Conservation (phyloP, 2,797 vertebrate genomes). For the Phylloscopus collybita region DNA sequence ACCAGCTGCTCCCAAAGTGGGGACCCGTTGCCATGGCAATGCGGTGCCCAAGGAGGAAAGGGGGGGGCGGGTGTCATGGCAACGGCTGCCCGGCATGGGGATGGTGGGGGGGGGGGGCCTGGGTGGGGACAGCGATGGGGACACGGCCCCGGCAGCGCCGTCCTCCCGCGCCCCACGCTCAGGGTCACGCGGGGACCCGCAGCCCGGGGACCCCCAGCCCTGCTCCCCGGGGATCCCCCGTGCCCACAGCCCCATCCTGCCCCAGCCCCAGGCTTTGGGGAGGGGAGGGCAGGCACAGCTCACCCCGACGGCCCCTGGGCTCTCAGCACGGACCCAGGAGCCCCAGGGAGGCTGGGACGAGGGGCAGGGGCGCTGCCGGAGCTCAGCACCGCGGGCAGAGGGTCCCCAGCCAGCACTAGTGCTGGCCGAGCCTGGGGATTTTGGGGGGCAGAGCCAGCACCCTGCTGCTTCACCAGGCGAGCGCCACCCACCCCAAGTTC, state of each 20-base stretch:
- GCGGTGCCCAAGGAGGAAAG: conserved; percentile 39
- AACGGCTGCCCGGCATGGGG: conserved; percentile 41
- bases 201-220: neutral
- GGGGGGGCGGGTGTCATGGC: conserved; percentile 47
- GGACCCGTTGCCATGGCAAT: conserved; percentile 26
- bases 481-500: neutral
- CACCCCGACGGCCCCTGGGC: fast-evolving
- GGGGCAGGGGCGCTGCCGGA: neutral
- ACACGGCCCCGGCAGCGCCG: neutral
- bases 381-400: neutral
- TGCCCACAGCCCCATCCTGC: neutral
- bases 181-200: neutral
- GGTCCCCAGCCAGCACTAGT: fast-evolving
- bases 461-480: neutral
- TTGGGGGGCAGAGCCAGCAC: neutral
- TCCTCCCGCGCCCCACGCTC: neutral
- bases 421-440: neutral
- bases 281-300: neutral
- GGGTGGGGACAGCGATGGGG: neutral
- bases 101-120: neutral
- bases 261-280: neutral
- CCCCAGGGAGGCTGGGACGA: neutral
- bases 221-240: neutral
- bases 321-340: fast-evolving
- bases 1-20: conserved; percentile 43